Evolutionary conservation across 2,888 invertebrate genomes (phyloP).

Genomic region (Apodemia duryi): DNA sequence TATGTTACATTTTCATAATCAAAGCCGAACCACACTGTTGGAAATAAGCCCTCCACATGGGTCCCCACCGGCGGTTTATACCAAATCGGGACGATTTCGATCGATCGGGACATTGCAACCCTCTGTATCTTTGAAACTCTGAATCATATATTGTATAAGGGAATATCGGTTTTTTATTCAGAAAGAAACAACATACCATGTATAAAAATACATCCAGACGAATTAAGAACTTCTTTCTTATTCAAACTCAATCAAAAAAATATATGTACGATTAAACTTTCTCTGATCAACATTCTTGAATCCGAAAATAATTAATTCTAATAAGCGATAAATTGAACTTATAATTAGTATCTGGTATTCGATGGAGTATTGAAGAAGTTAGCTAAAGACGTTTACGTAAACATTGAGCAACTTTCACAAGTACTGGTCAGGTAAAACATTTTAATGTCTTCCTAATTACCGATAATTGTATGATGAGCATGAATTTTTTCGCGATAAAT

Average conservation of each 20-base stretch:
- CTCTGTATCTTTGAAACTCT: no score
- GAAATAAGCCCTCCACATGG: no score
- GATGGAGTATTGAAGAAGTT: constrained; percentile 20
- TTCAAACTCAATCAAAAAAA: background rate
- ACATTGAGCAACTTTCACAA: constrained; percentile 19
- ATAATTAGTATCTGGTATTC: constrained; percentile 18
- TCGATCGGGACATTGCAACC: no score
- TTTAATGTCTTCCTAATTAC: constrained; percentile 9
- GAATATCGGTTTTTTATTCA: no score
- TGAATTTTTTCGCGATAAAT: background rate
- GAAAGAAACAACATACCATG: no score
- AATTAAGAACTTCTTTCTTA: no score
- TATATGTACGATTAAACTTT: constrained; percentile 12
- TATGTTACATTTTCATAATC: no score
- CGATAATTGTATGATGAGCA: background rate
- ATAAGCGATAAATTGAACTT: constrained; percentile 20
- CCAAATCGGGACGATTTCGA: no score
- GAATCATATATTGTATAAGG: no score
- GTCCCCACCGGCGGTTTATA: no score
- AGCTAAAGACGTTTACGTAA: constrained; percentile 18
- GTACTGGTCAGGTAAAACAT: background rate
- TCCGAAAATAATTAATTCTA: constrained; percentile 19
- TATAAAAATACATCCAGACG: no score
- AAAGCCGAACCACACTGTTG: no score
- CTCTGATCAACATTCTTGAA: constrained; percentile 7